Conservation (phyloP, 2,888 invertebrate genomes). For the Esperia sulphurella region DNA sequence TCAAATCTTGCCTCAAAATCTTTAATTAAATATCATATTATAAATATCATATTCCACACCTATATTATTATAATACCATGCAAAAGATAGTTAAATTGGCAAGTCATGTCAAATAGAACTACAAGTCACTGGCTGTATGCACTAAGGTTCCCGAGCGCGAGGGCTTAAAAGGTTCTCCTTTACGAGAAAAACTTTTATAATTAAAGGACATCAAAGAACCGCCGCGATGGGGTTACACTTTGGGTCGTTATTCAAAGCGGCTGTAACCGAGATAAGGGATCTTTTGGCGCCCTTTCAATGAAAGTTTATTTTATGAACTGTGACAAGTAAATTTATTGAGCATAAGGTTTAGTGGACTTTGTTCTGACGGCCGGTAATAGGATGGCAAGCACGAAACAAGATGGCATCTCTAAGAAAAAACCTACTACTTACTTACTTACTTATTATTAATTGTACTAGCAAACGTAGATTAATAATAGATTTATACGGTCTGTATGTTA, state of each 20-base stretch:
- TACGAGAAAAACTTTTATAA: slow-evolving; percentile 74
- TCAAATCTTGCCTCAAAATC: too few species aligned
- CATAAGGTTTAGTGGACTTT: neutral
- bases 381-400: neutral
- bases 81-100: slow-evolving; percentile 7
- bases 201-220: slow-evolving; percentile 76
- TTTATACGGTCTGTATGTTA: too few species aligned
- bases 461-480: slow-evolving; percentile 7
- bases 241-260: slow-evolving; percentile 72
- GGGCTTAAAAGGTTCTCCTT: slow-evolving; percentile 50
- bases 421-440: neutral
- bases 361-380: slow-evolving; percentile 1
- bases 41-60: neutral
- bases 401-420: neutral
- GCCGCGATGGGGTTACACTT: slow-evolving; percentile 72
- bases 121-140: slow-evolving; percentile 22
- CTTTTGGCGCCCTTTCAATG: slow-evolving; percentile 63
- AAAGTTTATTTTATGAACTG: slow-evolving; percentile 67
- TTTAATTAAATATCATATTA: neutral
- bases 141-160: slow-evolving; percentile 15
- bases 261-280: slow-evolving; percentile 69
- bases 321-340: slow-evolving; percentile 50
- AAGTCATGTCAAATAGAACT: slow-evolving; percentile 23
- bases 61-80: neutral
- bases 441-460: slow-evolving; percentile 1